Percentiles rank a stretch among this genome's conserved stretches.
Evolutionary conservation across 2,797 vertebrate species (phyloP).

Genomic region (Jordanella pulchra): DNA sequence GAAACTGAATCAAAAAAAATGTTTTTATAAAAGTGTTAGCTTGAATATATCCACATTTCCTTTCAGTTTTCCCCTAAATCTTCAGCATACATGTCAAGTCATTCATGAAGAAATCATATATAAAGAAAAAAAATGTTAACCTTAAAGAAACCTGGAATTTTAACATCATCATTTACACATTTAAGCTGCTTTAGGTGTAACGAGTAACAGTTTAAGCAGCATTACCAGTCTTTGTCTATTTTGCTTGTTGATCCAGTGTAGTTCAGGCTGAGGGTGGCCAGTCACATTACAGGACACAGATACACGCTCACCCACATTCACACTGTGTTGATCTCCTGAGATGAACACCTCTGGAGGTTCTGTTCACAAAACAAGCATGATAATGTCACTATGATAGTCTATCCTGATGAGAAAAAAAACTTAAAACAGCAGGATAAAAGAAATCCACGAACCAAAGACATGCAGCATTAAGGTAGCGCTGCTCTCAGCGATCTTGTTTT

Average conservation of each 20-base stretch:
- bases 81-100: not conserved
- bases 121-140: no score
- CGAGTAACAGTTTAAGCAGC: not conserved
- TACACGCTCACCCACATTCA: slow-evolving; percentile 44
- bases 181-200: not conserved
- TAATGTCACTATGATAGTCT: not conserved
- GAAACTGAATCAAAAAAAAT: not conserved
- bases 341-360: slow-evolving; percentile 75
- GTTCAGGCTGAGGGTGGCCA: slow-evolving; percentile 75
- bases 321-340: slow-evolving; percentile 38
- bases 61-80: not conserved
- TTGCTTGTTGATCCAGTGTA: slow-evolving; percentile 76
- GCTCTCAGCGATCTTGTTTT: slow-evolving; percentile 74
- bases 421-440: not conserved
- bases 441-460: slow-evolving; percentile 71
- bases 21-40: not conserved
- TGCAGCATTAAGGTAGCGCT: slow-evolving; percentile 62
- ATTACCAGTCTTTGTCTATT: slow-evolving; percentile 63
- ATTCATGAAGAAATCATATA: no score
- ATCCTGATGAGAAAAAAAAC: not conserved
- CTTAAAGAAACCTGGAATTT: not conserved
- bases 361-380: slow-evolving; percentile 38
- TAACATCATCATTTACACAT: not conserved
- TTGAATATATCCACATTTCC: not conserved
- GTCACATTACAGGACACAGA: slow-evolving; percentile 77